Evolutionary conservation across 2,797 vertebrate species (phyloP), one percentile per base, ranked within the genome.

Genomic region (Chaetodon trifasciatus): DNA sequence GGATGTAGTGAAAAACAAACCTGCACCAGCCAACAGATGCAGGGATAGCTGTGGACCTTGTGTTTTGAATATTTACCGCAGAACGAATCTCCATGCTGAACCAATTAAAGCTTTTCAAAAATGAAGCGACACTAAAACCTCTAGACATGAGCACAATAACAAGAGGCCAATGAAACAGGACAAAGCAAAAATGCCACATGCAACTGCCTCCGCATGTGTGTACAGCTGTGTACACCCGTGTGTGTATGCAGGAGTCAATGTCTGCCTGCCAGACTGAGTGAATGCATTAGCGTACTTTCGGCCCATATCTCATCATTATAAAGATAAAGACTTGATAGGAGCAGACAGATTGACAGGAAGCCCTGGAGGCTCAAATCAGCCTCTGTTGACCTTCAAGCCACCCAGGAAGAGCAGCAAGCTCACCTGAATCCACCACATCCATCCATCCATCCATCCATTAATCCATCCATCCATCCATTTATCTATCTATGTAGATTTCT

Each of bases 271-370:
- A 55, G 47, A 77, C 12, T 50, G 62, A 75, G 5, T 61, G 21
- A 66, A 64, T 84, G 61, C 46, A 80, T 84, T 47, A 60, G 21
- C 68, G 56, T 15, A 60, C 55, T 64, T 50, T 44, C 73, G 67
- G 67, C 55, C 46, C 21, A 7, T 53, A 55, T 60, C 3, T 40
- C 75, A 78, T 84, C 83, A 86, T 85, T 89, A 78, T 75, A 52
- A 73, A 65, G 68, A 84, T 85, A 23, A 74, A 81, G 83, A 83
- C 1, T 53, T 81, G 74, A 85, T 77, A 24, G 80, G 58, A 86
- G 78, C 0, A 6, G 81, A 83, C 78, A 85, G 79, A 83, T 66
- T 89, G 81, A 84, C 6, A 85, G 79, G n/a, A 71, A 24, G 64
- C 68, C 80, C 76, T n/a, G 21, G 5, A 79, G 78, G 78, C 71